These are phyloP conservation scores for Stenoptilia bipunctidactyla DNA, from an alignment of 2,888 invertebrate species.

Conservation along the genomic window DNA sequence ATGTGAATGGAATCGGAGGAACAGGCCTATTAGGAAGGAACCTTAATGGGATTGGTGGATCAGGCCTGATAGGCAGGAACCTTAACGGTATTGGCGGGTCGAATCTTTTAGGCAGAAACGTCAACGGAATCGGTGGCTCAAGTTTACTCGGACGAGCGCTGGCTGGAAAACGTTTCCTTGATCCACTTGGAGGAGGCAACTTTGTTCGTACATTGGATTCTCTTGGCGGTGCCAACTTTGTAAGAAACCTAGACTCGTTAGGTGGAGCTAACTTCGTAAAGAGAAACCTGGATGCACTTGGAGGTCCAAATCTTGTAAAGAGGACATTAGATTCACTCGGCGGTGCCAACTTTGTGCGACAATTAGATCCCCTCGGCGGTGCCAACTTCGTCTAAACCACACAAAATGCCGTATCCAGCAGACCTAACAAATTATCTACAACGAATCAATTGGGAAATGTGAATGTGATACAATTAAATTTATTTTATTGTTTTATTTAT, in stretches of 20 bases:
- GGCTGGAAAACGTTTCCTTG: constrained; percentile 23
- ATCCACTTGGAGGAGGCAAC: constrained; percentile 46
- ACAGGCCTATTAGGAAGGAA: constrained; percentile 14
- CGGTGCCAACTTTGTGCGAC: constrained; percentile 53
- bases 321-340: constrained; percentile 53
- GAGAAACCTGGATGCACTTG: constrained; percentile 51
- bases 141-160: constrained; percentile 21
- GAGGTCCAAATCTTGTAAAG: constrained; percentile 52
- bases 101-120: constrained; percentile 23
- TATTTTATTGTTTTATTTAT: constrained; percentile 22
- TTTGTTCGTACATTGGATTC: constrained; percentile 50
- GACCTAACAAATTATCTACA: constrained; percentile 15
- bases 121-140: constrained; percentile 26
- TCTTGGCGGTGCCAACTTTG: constrained; percentile 54
- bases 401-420: background rate
- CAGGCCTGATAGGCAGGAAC: constrained; percentile 24
- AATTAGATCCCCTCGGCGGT: constrained; percentile 61
- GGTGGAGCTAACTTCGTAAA: constrained; percentile 54
- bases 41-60: constrained; percentile 20
- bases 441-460: constrained; percentile 20
- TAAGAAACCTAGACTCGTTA: constrained; percentile 39
- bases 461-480: constrained; percentile 31
- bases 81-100: constrained; percentile 25
- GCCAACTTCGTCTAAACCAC: constrained; percentile 43
- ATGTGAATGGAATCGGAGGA: constrained; percentile 17